These are phyloP conservation scores for Drosophila tropicalis DNA, from an alignment of 1,140 invertebrate species.

Conservation along the genomic window DNA sequence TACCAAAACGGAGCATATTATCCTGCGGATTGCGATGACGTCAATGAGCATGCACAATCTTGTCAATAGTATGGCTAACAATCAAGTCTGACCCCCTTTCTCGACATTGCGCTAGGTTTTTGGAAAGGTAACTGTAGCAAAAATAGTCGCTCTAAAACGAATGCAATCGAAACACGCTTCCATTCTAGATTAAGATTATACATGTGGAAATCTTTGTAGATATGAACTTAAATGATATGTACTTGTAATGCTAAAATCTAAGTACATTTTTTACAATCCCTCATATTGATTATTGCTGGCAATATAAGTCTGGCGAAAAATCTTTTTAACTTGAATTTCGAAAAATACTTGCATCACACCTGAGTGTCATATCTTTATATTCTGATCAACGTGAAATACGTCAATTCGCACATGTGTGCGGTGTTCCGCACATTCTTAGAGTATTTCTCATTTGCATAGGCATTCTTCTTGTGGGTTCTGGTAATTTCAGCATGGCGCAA, in stretches of 20 bases:
- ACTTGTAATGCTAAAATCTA: too few relatives aligned
- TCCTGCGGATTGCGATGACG: not conserved
- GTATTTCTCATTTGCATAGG: conserved; percentile 46
- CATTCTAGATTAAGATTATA: too few relatives aligned
- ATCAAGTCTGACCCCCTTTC: not conserved
- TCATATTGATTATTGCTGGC: not conserved
- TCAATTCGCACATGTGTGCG: conserved; percentile 39
- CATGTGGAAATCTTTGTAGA: too few relatives aligned
- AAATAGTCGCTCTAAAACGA: too few relatives aligned
- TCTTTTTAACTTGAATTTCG: not conserved
- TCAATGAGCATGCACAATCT: conserved; percentile 3
- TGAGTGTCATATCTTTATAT: conserved; percentile 37
- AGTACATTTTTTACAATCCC: not conserved
- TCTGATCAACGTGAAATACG: conserved; percentile 36
- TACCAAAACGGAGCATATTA: not conserved
- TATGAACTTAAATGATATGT: too few relatives aligned
- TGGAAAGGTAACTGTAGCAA: too few relatives aligned
- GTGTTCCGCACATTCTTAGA: conserved; percentile 19
- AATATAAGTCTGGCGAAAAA: not conserved
- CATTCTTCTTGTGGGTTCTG: conserved; percentile 19
- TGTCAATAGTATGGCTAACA: not conserved
- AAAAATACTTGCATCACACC: conserved; percentile 28
- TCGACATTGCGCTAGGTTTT: too few relatives aligned
- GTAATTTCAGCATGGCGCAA: conserved; percentile 15
- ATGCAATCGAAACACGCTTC: too few relatives aligned